Percentiles rank a stretch among this genome's conserved stretches.
These are phyloP conservation scores for Blastomussa wellsi DNA, from an alignment of 92 coral and sea anemone genomes.

Conservation along the genomic window DNA sequence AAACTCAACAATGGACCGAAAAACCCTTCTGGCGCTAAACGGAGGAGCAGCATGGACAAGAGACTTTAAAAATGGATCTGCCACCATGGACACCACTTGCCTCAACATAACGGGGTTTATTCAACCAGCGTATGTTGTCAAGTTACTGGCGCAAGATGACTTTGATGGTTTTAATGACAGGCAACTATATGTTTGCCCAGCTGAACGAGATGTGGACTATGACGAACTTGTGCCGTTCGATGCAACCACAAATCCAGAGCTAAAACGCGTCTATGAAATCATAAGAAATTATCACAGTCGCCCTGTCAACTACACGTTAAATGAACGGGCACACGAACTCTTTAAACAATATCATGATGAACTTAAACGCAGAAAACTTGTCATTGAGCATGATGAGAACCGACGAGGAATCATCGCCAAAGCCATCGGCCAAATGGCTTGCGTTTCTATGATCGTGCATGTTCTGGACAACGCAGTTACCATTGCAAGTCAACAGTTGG, in stretches of 20 bases:
- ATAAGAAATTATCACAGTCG: no score
- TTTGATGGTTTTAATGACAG: no score
- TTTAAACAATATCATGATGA: slow-evolving; percentile 50
- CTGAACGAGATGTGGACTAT: no score
- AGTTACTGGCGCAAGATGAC: no score
- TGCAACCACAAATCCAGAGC: no score
- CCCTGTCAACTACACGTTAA: no score
- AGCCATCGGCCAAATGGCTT: slow-evolving; percentile 54
- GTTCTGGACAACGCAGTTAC: slow-evolving; percentile 40
- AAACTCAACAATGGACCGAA: slow-evolving; percentile 60
- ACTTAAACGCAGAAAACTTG: slow-evolving; percentile 49
- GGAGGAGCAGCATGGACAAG: slow-evolving; percentile 60
- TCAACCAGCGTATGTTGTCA: slow-evolving; percentile 55
- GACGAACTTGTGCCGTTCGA: no score
- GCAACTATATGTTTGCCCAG: no score
- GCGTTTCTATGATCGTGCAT: slow-evolving; percentile 55
- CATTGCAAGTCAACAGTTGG: slow-evolving; percentile 23
- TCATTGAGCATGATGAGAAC: slow-evolving; percentile 41
- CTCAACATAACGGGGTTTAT: slow-evolving; percentile 58
- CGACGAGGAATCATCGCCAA: slow-evolving; percentile 46
- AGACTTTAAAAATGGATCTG: slow-evolving; percentile 51
- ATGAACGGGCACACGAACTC: no score
- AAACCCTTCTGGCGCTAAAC: slow-evolving; percentile 55
- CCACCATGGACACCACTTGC: slow-evolving; percentile 49
- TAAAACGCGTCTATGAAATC: no score